Evolutionary conservation across 2,113 vertebrate genomes (phyloP), one percentile per base, ranked within the genome.

Genomic region (Lophochroa leadbeateri): DNA sequence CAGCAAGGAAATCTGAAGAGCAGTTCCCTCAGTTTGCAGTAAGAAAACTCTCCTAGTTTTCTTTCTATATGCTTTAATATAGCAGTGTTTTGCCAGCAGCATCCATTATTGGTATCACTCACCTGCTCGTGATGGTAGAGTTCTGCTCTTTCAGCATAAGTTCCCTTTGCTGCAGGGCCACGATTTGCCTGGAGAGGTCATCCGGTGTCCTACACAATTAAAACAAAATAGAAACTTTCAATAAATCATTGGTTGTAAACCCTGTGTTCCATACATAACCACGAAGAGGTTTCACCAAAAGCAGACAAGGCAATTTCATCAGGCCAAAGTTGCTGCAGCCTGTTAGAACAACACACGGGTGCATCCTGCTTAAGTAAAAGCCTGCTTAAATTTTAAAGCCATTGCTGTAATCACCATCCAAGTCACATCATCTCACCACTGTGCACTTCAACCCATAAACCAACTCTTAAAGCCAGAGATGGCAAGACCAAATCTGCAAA

Each of bases 161-260:
- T 90, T 99, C 99, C 65, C 98, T 98, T 96, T 99, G 99, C 96
- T 99, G 99, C 95, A 99, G 98, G 94, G 99, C 98, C 96, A 99
- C 98, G 43, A 99, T 97, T 84, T 99, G 98, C 94, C 98, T 98
- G 9, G 99, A 99, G 80, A 99, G 98, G 97, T 99, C 99, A 77
- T 99, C 99, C 2, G 99, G 99, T 81, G 98, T 99, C 98, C 99
- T 99, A 77, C 3, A 39, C 70, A 95, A 92, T 27, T 17, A 82
- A 95, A 78, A 91, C 11, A 90, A 74, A 93, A 77, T 0, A 53
- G 43, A 75, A 10, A 29, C 9, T 44, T 75, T 10, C 37, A 87
- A 86, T 0, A 3, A 44, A 72, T 25, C 16, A 25, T 3, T 23
- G 29, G 9, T 31, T 57, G 27, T 44, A 79, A 79, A 53, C 37